Base-by-base conservation (phyloP, 2,113 vertebrate species). In the Galbula dea region DNA sequence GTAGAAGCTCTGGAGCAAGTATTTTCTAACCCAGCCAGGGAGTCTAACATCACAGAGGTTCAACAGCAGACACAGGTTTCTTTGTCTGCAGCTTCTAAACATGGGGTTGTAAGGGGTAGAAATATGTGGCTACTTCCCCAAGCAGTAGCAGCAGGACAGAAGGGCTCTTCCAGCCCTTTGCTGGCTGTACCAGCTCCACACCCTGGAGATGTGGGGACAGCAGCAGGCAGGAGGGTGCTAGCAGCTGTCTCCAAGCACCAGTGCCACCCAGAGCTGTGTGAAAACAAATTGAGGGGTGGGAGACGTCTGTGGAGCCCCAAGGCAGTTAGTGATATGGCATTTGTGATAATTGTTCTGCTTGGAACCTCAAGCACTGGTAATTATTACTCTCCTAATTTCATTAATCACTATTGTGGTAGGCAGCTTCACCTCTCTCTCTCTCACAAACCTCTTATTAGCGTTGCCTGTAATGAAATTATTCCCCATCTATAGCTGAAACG, bases 371-470 rank as follows among this genome's bases (percentile, higher is more conserved):
- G 78, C 79, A 34, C 59, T 30, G 79, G 48, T 96, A 96, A 96
- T 96, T 94, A 94, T 71, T 92, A 86, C 87, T 79, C 92, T 94
- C 49, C 51, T 81, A 83, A 93, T 88, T 94, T 34, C 79, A 37
- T 90, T 96, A 63, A 58, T 81, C 91, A 55, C 84, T 93, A 83
- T 95, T 93, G 92, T 95, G 93, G 96, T 89, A 86, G 93, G 95
- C 92, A 46, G 54, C 71, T 94, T 95, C 95, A 81, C 91, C 95
- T 91, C 92, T 94, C 95, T 90, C 92, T 94, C 3, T 41, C 83
- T 80, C 8, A 69, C 78, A 93, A 94, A 81, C 61, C 76, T 76
- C 79, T 83, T 32, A 94, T 94, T 95, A 96, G 83, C 46, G 52
- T 86, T 85, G 76, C 78, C 54, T 46, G 51, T 36, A 36, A 45